Conservation (phyloP, 2,113 vertebrate species). For the Cinclus cinclus region DNA sequence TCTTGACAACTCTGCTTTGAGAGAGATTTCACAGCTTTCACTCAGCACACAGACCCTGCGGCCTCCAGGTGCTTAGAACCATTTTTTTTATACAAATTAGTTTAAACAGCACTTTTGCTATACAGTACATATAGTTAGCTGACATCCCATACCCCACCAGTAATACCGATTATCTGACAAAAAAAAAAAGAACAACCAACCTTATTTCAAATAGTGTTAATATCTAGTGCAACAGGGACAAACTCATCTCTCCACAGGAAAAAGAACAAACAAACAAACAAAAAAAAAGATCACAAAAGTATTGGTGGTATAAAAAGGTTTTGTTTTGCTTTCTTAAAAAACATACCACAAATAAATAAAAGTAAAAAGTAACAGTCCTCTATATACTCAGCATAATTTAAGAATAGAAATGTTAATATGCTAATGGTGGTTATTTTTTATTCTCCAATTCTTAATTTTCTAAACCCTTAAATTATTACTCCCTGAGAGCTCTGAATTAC, state of each 20-base stretch:
- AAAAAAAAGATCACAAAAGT: slow-evolving; percentile 48
- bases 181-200: neutral
- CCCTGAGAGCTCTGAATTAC: slow-evolving; percentile 77
- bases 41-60: neutral
- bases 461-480: slow-evolving; percentile 78
- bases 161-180: slow-evolving; percentile 60
- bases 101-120: slow-evolving; percentile 74
- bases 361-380: slow-evolving; percentile 78
- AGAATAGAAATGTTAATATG: slow-evolving; percentile 75
- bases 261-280: slow-evolving; percentile 49
- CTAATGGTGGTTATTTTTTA: slow-evolving; percentile 72
- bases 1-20: slow-evolving; percentile 69
- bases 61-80: slow-evolving; percentile 66
- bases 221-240: slow-evolving; percentile 80
- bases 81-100: slow-evolving; percentile 59
- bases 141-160: slow-evolving; percentile 55
- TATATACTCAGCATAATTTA: slow-evolving; percentile 81
- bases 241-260: slow-evolving; percentile 80
- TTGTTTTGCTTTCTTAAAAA: slow-evolving; percentile 54
- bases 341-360: slow-evolving; percentile 77
- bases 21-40: slow-evolving; percentile 79
- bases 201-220: slow-evolving; percentile 70
- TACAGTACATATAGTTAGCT: slow-evolving; percentile 62
- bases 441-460: slow-evolving; percentile 76
- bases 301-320: slow-evolving; percentile 68